A percentile compares a stretch with the other conserved stretches of the same genome.
phyloP scores from a whole-genome alignment of 2,888 invertebrate genomes.

The Macaria notata region DNA sequence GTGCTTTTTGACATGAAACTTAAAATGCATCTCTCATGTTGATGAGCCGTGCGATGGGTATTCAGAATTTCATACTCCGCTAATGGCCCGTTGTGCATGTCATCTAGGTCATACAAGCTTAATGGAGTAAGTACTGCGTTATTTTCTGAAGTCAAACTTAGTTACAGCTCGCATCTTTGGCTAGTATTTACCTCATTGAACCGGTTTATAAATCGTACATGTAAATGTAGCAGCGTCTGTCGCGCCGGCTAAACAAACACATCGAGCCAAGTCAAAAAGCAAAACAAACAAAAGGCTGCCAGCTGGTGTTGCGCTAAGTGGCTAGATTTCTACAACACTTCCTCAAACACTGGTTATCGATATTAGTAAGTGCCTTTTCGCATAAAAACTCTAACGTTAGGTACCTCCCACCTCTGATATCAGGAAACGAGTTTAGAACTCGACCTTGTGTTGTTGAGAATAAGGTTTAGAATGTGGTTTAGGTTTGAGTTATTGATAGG shows the following conservation, averaged over 20 bases:
- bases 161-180: too few relatives aligned
- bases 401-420: constrained; percentile 16
- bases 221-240: background rate
- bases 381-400: constrained; percentile 40
- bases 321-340: constrained; percentile 22
- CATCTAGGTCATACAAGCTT: too few relatives aligned
- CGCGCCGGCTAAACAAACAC: background rate
- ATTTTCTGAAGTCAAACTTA: too few relatives aligned
- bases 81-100: background rate
- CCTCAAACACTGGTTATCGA: constrained; percentile 27
- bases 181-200: too few relatives aligned
- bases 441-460: constrained; percentile 3
- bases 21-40: constrained; percentile 19
- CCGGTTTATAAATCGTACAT: too few relatives aligned
- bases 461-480: constrained; percentile 15
- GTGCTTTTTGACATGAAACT: constrained; percentile 33
- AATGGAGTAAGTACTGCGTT: too few relatives aligned
- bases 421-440: constrained; percentile 6
- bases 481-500: constrained; percentile 45
- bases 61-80: constrained; percentile 2
- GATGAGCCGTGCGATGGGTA: background rate
- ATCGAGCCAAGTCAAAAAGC: background rate
- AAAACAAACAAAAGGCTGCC: constrained; percentile 7
- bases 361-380: constrained; percentile 41
- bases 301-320: constrained; percentile 7